Percentiles rank a stretch among this genome's conserved stretches.
Evolutionary conservation across 2,797 vertebrate genomes (phyloP).

Genomic region (Tadarida brasiliensis): DNA sequence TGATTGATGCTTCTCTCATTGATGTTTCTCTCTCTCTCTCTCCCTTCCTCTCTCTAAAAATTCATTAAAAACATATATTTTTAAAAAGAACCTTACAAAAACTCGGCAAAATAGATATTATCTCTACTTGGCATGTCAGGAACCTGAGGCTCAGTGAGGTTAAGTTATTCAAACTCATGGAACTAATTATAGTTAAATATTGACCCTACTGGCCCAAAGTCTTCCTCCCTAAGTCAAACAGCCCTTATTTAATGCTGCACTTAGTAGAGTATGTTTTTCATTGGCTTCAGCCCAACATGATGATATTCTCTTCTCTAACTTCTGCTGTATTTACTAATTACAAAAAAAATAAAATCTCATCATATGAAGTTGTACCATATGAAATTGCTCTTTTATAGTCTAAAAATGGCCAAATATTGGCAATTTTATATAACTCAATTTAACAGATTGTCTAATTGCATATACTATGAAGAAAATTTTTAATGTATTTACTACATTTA

Average conservation of each 20-base stretch:
- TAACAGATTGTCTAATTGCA: neutral
- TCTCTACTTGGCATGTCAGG: neutral
- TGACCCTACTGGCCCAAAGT: neutral
- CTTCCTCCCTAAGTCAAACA: neutral
- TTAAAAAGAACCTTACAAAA: neutral
- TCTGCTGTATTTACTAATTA: neutral
- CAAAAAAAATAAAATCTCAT: neutral
- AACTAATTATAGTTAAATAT: neutral
- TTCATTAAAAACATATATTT: no score
- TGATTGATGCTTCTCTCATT: no score
- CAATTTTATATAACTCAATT: neutral
- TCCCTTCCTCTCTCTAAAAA: no score
- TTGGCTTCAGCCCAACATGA: neutral
- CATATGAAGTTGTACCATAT: neutral
- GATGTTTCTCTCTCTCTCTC: no score
- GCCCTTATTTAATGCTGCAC: neutral
- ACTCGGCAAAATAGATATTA: neutral
- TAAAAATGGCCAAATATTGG: neutral
- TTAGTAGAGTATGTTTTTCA: neutral
- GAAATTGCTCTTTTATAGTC: neutral
- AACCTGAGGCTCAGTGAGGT: neutral
- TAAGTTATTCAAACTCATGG: neutral
- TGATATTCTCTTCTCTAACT: neutral
- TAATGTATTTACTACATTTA: neutral
- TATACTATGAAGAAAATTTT: neutral